These are phyloP conservation scores for Grammomys dolichurus DNA, from an alignment of 2,113 vertebrate genomes.

Conservation along the genomic window DNA sequence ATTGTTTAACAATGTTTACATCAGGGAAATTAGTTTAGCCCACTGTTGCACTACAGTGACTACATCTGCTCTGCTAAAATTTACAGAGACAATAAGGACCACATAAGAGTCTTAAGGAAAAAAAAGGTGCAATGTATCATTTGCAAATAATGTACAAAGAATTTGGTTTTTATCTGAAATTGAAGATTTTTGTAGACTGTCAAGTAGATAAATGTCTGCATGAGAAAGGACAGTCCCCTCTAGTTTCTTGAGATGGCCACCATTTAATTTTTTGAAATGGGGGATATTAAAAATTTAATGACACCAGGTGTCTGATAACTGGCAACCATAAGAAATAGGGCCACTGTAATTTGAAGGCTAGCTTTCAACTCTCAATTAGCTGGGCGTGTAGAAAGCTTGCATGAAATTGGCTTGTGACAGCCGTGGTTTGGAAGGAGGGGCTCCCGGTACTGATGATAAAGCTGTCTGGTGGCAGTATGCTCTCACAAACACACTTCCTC, in stretches of 20 bases:
- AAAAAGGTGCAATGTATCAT: neutral
- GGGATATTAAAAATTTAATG: constrained; percentile 64
- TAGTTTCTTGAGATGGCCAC: constrained; percentile 35
- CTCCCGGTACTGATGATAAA: constrained; percentile 5
- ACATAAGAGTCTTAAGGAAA: neutral
- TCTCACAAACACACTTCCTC: constrained; percentile 43
- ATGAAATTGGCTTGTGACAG: constrained; percentile 42
- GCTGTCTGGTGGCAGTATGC: constrained; percentile 47
- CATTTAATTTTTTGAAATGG: constrained; percentile 54
- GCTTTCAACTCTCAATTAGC: constrained; percentile 68
- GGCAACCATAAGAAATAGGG: constrained; percentile 68
- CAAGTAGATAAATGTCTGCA: constrained; percentile 41
- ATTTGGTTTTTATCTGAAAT: neutral
- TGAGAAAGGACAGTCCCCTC: constrained; percentile 2
- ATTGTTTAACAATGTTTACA: constrained; percentile 78
- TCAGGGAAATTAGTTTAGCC: constrained; percentile 73
- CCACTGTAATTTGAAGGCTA: constrained; percentile 58
- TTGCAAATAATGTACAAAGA: constrained; percentile 16
- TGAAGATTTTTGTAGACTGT: constrained; percentile 59
- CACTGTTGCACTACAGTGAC: constrained; percentile 39
- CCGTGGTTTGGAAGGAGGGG: neutral
- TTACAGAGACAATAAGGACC: constrained; percentile 47
- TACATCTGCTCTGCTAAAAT: constrained; percentile 65
- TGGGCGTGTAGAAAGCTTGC: constrained; percentile 25
- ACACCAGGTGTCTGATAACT: constrained; percentile 58